Conservation (phyloP, 2,113 vertebrate species). For the Perccottus glenii region DNA sequence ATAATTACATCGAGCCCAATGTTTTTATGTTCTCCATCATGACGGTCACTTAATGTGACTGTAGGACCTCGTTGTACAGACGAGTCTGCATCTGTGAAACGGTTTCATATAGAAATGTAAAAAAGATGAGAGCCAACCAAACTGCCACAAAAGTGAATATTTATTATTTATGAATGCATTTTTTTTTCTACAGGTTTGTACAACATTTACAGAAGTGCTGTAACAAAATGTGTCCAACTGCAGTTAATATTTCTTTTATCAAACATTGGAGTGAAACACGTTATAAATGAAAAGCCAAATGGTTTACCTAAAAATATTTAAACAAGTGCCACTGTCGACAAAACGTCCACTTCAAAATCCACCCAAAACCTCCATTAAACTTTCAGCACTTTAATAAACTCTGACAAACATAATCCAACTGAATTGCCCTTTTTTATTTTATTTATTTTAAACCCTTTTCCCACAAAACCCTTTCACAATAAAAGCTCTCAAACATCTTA, state of each 20-base stretch:
- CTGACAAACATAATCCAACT: background rate
- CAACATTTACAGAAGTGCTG: conserved; percentile 8
- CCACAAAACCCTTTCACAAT: background rate
- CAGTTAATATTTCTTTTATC: background rate
- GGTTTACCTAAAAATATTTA: no score
- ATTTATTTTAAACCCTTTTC: conserved; percentile 1
- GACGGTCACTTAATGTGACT: no score
- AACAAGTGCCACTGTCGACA: no score
- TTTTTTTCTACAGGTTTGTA: conserved; percentile 4
- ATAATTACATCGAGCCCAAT: no score
- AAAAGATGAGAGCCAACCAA: background rate
- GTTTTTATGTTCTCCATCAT: no score
- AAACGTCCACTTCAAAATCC: no score
- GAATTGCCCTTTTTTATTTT: background rate
- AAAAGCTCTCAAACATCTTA: conserved; percentile 2
- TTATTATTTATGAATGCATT: background rate
- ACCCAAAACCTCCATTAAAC: no score
- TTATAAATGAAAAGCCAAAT: no score
- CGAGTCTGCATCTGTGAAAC: no score
- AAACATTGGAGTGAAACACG: no score
- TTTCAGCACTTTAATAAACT: background rate
- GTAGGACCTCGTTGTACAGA: no score
- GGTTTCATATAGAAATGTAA: no score
- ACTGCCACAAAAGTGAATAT: background rate
- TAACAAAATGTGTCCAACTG: background rate